Evolutionary conservation across 2,888 invertebrate species (phyloP).

Genomic region (Hirtodrosophila cameraria): DNA sequence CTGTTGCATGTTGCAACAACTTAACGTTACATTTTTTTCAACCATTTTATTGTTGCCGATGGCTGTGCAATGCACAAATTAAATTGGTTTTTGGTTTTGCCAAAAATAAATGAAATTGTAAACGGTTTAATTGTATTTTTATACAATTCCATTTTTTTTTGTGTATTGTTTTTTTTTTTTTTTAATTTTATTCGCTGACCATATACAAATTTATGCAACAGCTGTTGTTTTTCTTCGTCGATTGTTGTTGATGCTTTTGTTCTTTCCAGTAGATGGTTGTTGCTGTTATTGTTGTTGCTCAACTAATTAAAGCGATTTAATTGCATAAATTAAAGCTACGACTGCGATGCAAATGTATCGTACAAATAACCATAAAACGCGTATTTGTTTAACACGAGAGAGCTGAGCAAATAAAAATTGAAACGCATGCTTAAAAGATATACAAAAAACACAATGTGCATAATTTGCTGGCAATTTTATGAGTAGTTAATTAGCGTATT

Average conservation of each 20-base stretch:
- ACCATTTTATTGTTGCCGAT: background rate
- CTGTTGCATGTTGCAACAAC: slow-evolving; percentile 1
- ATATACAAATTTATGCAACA: slow-evolving; percentile 49
- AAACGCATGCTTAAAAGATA: slow-evolving; percentile 2
- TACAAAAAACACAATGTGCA: too few species aligned
- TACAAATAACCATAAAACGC: slow-evolving; percentile 10
- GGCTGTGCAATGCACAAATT: slow-evolving; percentile 20
- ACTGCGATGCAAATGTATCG: too few species aligned
- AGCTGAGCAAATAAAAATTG: slow-evolving; percentile 34
- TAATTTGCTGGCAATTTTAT: slow-evolving; percentile 6
- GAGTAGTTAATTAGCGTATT: slow-evolving; percentile 18
- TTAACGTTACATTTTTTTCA: background rate
- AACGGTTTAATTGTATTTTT: slow-evolving; percentile 26
- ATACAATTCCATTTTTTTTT: slow-evolving; percentile 2
- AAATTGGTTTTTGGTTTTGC: slow-evolving; percentile 44
- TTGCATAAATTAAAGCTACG: slow-evolving; percentile 62
- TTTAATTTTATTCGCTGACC: background rate
- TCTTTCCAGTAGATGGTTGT: too few species aligned
- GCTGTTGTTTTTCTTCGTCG: slow-evolving; percentile 50
- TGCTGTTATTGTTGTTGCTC: slow-evolving; percentile 23
- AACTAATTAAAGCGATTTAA: slow-evolving; percentile 61
- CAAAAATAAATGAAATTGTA: slow-evolving; percentile 36
- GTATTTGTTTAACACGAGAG: slow-evolving; percentile 25
- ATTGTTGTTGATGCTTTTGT: slow-evolving; percentile 13
- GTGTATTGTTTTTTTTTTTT: slow-evolving; percentile 1